These are phyloP conservation scores for Tipula unca DNA, from an alignment of 2,888 invertebrate genomes.

Conservation along the genomic window DNA sequence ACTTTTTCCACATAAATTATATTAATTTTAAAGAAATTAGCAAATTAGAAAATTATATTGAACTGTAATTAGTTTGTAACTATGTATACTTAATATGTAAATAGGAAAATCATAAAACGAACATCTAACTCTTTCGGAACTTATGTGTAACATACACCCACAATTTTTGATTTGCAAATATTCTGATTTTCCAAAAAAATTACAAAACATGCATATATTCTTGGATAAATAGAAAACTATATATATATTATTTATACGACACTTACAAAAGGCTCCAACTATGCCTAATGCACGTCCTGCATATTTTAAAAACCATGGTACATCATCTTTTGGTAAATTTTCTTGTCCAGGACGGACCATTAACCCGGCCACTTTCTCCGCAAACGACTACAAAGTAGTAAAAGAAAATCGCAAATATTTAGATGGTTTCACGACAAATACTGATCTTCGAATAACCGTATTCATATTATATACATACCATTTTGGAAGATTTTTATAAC, in stretches of 20 bases:
- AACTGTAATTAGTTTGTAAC: neutral
- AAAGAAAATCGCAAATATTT: neutral
- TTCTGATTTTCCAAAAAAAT: neutral
- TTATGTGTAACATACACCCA: neutral
- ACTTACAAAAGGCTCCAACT: conserved; percentile 75
- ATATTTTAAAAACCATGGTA: conserved; percentile 85
- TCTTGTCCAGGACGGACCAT: conserved; percentile 77
- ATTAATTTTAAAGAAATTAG: neutral
- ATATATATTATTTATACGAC: conserved; percentile 20
- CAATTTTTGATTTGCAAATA: neutral
- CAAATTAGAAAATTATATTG: neutral
- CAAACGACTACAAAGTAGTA: conserved; percentile 51
- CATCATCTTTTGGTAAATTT: conserved; percentile 67
- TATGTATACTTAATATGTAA: no score
- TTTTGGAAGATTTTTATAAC: neutral
- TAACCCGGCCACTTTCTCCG: conserved; percentile 68
- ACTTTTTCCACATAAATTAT: neutral
- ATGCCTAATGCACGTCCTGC: conserved; percentile 75
- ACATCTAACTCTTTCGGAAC: neutral
- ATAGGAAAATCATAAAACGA: no score
- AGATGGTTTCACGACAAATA: neutral
- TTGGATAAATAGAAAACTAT: neutral
- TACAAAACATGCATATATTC: no score
- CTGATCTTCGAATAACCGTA: neutral
- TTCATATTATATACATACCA: neutral